phyloP scores from a whole-genome alignment of 2,113 vertebrate genomes.

The Symphodus melops region DNA sequence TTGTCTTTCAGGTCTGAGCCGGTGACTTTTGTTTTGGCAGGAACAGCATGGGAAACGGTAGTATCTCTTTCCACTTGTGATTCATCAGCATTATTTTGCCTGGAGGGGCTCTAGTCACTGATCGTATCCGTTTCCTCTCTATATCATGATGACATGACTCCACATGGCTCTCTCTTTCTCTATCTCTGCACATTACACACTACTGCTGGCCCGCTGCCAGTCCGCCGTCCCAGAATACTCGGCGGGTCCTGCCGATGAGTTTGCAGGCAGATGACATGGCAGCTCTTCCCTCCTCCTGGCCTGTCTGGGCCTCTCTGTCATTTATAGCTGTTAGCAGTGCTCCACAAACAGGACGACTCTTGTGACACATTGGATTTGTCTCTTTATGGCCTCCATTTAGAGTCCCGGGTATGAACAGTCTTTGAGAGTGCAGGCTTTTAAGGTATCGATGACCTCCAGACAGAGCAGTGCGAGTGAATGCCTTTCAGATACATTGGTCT shows the following conservation, averaged over 20 bases:
- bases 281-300: slow-evolving; percentile 57
- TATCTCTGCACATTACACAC: slow-evolving; percentile 34
- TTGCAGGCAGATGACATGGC: slow-evolving; percentile 55
- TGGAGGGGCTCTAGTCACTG: neutral
- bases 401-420: neutral
- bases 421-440: neutral
- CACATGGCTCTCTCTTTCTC: slow-evolving; percentile 4
- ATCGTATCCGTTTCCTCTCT: slow-evolving; percentile 28
- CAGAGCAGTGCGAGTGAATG: neutral
- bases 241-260: slow-evolving; percentile 44
- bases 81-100: slow-evolving; percentile 51
- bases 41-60: slow-evolving; percentile 21
- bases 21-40: slow-evolving; percentile 33
- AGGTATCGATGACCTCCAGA: slow-evolving; percentile 36
- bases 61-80: slow-evolving; percentile 35
- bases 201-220: slow-evolving; percentile 56
- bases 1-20: slow-evolving; percentile 27
- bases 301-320: slow-evolving; percentile 48
- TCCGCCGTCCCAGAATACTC: slow-evolving; percentile 65
- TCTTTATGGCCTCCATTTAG: slow-evolving; percentile 3
- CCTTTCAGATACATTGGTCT: slow-evolving; percentile 27
- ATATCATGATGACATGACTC: slow-evolving; percentile 24
- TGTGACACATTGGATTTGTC: slow-evolving; percentile 15
- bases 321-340: slow-evolving; percentile 62
- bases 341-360: slow-evolving; percentile 25